Conservation (phyloP, 2,113 vertebrate species). For the Sus scrofa region T2T-Sscrofa CM000812.6:114059501-114060000, state of each 20-base stretch:
- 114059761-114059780: neutral
- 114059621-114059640: neutral
- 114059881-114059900: neutral
- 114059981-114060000: neutral
- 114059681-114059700: neutral
- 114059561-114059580: conserved; percentile 14
- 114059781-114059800: neutral
- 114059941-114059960: neutral
- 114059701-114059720: neutral
- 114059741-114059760: too few species aligned
- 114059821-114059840: neutral
- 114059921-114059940: neutral
- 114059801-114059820: neutral
- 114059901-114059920: neutral
- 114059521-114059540: neutral
- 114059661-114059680: neutral
- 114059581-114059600: neutral
- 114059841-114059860: neutral
- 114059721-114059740: neutral
- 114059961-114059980: neutral
- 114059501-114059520: conserved; percentile 8
- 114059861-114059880: neutral
- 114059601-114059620: neutral
- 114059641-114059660: neutral
- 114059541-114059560: conserved; percentile 18